A percentile compares a stretch with the other conserved stretches of the same genome.
phyloP scores from a whole-genome alignment of 2,113 vertebrate genomes.

The Sylvicapra grimmia region DNA sequence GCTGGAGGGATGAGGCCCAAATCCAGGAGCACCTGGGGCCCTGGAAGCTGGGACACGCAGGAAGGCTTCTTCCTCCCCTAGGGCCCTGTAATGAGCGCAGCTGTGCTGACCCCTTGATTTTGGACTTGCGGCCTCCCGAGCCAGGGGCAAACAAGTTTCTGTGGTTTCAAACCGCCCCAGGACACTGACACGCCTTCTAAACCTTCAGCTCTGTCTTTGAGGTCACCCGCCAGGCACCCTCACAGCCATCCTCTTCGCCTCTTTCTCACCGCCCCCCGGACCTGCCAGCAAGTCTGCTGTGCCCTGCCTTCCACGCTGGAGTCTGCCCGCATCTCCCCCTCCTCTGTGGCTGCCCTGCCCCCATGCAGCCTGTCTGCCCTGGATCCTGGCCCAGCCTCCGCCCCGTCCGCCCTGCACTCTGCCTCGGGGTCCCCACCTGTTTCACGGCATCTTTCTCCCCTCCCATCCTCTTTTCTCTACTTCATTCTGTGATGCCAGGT shows the following conservation, averaged over 20 bases:
- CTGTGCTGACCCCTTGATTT: not conserved
- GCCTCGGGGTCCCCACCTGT: rapidly evolving
- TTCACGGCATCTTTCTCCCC: rapidly evolving
- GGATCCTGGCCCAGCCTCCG: rapidly evolving
- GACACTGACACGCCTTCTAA: not conserved
- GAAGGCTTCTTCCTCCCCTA: not conserved
- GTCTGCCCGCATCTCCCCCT: not conserved
- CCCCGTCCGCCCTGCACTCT: rapidly evolving
- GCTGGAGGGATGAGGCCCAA: rapidly evolving
- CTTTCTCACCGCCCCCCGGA: rapidly evolving
- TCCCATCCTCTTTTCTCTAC: rapidly evolving
- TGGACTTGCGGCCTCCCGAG: rapidly evolving
- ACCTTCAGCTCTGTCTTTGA: not conserved
- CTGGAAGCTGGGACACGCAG: not conserved
- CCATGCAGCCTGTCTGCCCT: rapidly evolving
- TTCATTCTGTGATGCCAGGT: not conserved
- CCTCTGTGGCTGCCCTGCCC: not conserved
- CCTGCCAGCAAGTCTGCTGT: not conserved
- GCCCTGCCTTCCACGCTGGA: not conserved
- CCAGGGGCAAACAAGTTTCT: not conserved
- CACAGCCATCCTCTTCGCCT: rapidly evolving
- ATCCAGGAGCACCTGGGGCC: not conserved
- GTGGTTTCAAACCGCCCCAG: not conserved
- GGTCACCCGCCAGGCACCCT: rapidly evolving
- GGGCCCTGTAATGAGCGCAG: rapidly evolving